Evolutionary conservation across 2,888 invertebrate species (phyloP).

Genomic region (Habrosyne pyritoides): DNA sequence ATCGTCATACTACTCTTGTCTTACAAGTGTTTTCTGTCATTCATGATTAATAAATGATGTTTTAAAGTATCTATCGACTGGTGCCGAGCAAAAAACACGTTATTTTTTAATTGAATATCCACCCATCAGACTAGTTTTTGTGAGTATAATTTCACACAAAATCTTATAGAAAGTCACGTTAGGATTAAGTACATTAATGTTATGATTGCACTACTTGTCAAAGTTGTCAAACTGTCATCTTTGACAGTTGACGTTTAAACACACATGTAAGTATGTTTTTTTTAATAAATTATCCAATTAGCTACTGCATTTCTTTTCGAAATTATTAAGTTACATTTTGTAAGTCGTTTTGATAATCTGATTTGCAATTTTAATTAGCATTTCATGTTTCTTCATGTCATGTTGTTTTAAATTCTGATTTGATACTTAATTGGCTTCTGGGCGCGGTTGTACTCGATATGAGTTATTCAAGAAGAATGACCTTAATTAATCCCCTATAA

Average conservation of each 20-base stretch:
- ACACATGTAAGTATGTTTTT: neutral
- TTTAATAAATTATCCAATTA: neutral
- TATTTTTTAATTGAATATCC: neutral
- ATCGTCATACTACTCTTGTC: too few relatives aligned
- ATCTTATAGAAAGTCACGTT: constrained; percentile 12
- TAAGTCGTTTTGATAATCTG: too few relatives aligned
- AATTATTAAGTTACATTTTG: neutral
- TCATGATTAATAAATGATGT: neutral
- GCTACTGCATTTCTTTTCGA: neutral
- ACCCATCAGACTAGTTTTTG: neutral
- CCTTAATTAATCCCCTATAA: too few relatives aligned
- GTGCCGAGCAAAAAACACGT: neutral
- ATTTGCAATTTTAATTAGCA: too few relatives aligned
- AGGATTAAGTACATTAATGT: constrained; percentile 4
- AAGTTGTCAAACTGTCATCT: constrained; percentile 12
- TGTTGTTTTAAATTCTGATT: too few relatives aligned
- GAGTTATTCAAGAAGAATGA: too few relatives aligned
- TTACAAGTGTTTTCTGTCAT: too few relatives aligned
- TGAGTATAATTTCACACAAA: constrained; percentile 1
- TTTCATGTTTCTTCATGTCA: too few relatives aligned
- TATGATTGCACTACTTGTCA: neutral
- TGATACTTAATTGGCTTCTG: too few relatives aligned
- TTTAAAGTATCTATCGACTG: neutral
- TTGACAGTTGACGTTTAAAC: neutral
- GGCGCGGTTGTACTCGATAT: too few relatives aligned